A percentile compares a stretch with the other conserved stretches of the same genome.
Evolutionary conservation across 2,888 invertebrate genomes (phyloP).

Genomic region (Drosophila nigritarsus): DNA sequence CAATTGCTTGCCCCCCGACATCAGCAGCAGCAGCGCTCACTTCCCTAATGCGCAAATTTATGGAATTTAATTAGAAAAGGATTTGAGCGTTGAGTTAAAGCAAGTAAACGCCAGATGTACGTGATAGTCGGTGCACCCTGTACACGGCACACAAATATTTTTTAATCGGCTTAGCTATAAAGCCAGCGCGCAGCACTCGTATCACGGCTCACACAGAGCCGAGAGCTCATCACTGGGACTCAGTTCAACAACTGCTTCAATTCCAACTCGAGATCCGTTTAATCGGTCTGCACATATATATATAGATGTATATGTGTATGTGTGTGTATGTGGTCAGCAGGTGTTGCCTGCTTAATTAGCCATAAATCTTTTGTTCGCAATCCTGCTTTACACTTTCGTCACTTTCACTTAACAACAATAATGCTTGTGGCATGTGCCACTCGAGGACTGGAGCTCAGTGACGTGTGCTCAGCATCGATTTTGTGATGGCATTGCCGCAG

Average conservation of each 20-base stretch:
- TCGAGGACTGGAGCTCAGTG: slow-evolving; percentile 18
- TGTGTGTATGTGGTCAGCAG: slow-evolving; percentile 22
- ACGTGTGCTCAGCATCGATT: slow-evolving; percentile 27
- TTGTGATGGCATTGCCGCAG: slow-evolving; percentile 13
- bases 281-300: slow-evolving; percentile 8
- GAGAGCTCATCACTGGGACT: slow-evolving; percentile 29
- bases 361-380: slow-evolving; percentile 34
- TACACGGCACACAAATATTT: slow-evolving; percentile 15
- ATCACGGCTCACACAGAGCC: slow-evolving; percentile 36
- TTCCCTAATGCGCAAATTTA: slow-evolving; percentile 43
- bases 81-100: slow-evolving; percentile 37
- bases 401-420: slow-evolving; percentile 48
- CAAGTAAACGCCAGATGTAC: slow-evolving; percentile 40
- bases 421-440: slow-evolving; percentile 26
- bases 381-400: slow-evolving; percentile 34
- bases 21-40: neutral
- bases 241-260: slow-evolving; percentile 1
- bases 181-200: slow-evolving; percentile 1
- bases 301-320: neutral
- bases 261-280: neutral
- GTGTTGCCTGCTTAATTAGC: slow-evolving; percentile 34
- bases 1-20: slow-evolving; percentile 47
- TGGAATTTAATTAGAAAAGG: slow-evolving; percentile 64
- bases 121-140: slow-evolving; percentile 39
- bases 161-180: slow-evolving; percentile 45